phyloP scores from a whole-genome alignment of 2,888 invertebrate species.

The Digitonthophagus gazella region DNA sequence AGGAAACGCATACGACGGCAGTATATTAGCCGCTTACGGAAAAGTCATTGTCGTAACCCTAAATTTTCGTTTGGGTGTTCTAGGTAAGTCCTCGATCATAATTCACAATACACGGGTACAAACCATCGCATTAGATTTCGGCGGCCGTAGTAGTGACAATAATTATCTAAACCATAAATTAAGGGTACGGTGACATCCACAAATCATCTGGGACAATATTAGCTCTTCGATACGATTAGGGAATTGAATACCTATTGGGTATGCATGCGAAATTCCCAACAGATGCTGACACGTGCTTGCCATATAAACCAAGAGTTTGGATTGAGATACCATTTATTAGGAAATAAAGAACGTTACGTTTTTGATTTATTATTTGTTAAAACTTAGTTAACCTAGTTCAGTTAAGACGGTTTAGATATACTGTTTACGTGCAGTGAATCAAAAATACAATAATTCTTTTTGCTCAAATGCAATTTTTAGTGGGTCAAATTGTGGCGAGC shows the following conservation, averaged over 20 bases:
- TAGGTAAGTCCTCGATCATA: constrained; percentile 60
- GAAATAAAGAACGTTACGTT: neutral
- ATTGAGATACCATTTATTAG: too few species aligned
- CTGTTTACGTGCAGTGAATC: neutral
- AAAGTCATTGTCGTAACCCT: constrained; percentile 82
- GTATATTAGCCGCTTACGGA: constrained; percentile 89
- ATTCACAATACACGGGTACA: neutral
- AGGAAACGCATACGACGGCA: constrained; percentile 96
- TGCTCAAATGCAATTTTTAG: neutral
- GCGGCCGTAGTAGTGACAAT: neutral
- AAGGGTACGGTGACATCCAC: neutral
- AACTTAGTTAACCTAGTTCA: too few species aligned
- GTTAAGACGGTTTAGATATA: neutral
- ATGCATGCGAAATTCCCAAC: neutral
- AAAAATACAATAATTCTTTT: neutral
- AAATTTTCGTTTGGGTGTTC: constrained; percentile 78
- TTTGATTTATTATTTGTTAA: too few species aligned
- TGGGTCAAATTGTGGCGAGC: neutral
- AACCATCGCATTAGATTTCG: neutral
- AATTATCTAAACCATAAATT: neutral
- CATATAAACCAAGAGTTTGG: neutral
- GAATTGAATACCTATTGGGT: neutral
- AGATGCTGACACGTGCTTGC: neutral
- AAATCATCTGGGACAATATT: neutral
- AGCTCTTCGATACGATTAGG: neutral